Evolutionary conservation across 2,113 vertebrate species (phyloP), one percentile per base, ranked within the genome.

Genomic region (Nerophis ophidion): DNA sequence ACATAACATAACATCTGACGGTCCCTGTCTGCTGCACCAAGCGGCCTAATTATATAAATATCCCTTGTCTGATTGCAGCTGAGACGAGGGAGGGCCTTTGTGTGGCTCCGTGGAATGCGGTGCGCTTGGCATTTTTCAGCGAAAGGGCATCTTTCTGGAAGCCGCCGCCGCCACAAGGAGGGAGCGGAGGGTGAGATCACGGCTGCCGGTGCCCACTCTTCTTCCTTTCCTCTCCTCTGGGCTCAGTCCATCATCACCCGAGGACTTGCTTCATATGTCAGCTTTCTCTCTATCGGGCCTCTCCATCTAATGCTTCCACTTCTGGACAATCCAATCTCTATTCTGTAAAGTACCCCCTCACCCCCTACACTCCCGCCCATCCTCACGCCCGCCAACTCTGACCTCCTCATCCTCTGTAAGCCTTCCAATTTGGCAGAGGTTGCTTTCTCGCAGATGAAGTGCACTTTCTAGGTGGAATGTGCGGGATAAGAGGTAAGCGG

Each of bases 71-170:
- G 83, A 89, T 87, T 74, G 80, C 81, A 76, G 74, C 75, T 80
- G 76, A 83, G 80, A 75, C 77, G 80, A 84, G 77, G 84, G 74
- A 76, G 80, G 85, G 75, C 69, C 62, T 84, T 84, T 88, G 86
- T 86, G 80, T 81, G 73, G 72, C 66, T 16, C 40, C 19, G 13
- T 77, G 88, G 89, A 91, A 91, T 90, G 89, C 44, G 68, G 73
- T 81, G 75, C 48, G 75, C 82, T 88, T 87, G 88, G 89, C 87
- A 89, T 90, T 89, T 90, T 86, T 86, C 76, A 75, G 81, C 79
- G 7, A 89, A 91, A 90, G 90, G 89, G 85, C 90, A 91, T 79
- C 77, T 86, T 85, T 89, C 78, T 84, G 63, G 72, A 83, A 65
- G 81, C 66, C 57, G 2, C 51, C 84, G 84, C 86, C 84, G 84